Base-by-base conservation (phyloP, 2,888 invertebrate genomes). In the Leptinotarsa rubiginosa region DNA sequence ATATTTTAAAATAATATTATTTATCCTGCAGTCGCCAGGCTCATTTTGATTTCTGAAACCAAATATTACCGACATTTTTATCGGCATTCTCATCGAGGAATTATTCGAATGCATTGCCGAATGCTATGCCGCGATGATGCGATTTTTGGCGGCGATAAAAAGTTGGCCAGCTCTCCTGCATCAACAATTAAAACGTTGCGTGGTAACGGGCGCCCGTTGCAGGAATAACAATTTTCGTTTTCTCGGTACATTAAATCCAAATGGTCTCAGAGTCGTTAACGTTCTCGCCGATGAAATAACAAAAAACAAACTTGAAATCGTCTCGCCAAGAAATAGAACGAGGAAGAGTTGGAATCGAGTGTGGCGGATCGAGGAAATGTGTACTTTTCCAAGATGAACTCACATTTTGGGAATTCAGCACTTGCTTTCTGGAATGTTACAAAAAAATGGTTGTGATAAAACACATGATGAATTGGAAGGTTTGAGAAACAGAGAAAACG, bases 211-310 rank as follows among this genome's bases (percentile, higher is more conserved):
- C 62, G 62, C 62, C 62, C 22, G 56, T 16, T 62, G 7, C 62
- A 25, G n/a, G 7, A 15, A 62, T n/a, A 62, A 62, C n/a, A 62
- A 62, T 62, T 31, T 62, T 62, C 62, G 62, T 41, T 62, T 62
- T 31, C 41, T 62, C 41, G 62, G 62, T 62, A 20, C 62, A 41
- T 62, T 62, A 62, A 62, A 62, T 62, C n/a, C 20, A 7, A 62
- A 62, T 62, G 13, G 31, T 16, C 7, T 31, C 41, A 31, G 5
- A 62, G 62, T 62, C 25, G 31, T 31, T 62, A n/a, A 31, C n/a
- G 41, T 62, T 41, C 41, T 16, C 4, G 31, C 62, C n/a, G 41
- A 41, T 41, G 41, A 41, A 41, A 41, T 41, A 41, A 41, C 41
- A 16, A 31, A 62, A 31, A 62, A 31, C 62, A 62, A 62, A 56